phyloP scores from a whole-genome alignment of 2,888 invertebrate species.

The Hypomecis atomaria region DNA sequence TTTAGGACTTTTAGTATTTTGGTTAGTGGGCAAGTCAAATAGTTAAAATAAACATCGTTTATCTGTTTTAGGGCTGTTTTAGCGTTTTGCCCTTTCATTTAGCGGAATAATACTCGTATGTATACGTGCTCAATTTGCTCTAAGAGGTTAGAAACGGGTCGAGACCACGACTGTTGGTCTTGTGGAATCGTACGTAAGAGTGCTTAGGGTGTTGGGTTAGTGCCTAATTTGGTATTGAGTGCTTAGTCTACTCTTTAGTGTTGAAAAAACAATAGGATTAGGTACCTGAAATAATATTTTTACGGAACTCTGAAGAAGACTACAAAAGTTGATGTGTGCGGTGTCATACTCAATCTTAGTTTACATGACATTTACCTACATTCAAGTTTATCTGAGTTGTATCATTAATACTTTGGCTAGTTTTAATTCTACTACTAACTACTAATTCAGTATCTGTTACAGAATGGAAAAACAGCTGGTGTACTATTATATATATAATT shows the following conservation, averaged over 20 bases:
- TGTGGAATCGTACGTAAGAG: neutral
- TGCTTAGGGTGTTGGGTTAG: neutral
- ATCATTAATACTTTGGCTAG: no score
- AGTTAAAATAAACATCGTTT: conserved; percentile 31
- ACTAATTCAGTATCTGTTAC: no score
- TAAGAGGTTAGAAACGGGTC: conserved; percentile 9
- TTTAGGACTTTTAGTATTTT: conserved; percentile 37
- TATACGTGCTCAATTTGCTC: conserved; percentile 14
- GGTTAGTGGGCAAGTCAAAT: conserved; percentile 29
- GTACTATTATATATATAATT: no score
- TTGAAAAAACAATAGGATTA: neutral
- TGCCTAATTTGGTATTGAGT: neutral
- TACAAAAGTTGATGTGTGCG: no score
- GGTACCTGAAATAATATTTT: no score
- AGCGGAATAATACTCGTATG: conserved; percentile 18
- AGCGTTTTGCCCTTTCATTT: conserved; percentile 32
- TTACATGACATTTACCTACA: no score
- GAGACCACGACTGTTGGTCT: neutral
- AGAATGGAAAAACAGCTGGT: no score
- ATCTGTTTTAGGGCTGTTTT: conserved; percentile 30
- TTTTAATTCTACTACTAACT: no score
- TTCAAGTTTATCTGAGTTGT: no score
- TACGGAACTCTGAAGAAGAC: no score
- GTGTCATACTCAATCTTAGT: no score
- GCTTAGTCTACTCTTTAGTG: neutral